A percentile compares a stretch with the other conserved stretches of the same genome.
Evolutionary conservation across 2,888 invertebrate species (phyloP).

Genomic region (Eristalis pertinax): DNA sequence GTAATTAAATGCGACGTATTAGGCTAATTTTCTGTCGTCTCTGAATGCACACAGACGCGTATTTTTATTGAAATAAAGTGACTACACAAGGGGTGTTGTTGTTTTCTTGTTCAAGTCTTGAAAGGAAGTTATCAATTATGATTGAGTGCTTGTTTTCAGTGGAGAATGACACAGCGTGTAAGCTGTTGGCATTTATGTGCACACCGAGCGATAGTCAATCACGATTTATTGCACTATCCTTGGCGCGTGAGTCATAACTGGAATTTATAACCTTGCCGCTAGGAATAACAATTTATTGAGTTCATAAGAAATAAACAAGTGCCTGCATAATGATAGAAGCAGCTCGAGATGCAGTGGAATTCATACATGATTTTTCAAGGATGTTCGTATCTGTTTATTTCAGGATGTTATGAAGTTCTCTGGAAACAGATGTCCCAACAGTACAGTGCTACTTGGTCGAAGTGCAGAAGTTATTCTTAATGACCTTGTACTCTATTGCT

Average conservation of each 20-base stretch:
- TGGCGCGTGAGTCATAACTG: neutral
- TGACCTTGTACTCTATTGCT: too few relatives aligned
- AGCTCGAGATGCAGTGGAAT: neutral
- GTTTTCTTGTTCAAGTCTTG: neutral
- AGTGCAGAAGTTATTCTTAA: too few relatives aligned
- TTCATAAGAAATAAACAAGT: neutral
- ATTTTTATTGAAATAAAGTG: neutral
- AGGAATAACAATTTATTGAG: neutral
- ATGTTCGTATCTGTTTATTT: too few relatives aligned
- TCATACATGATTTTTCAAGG: neutral
- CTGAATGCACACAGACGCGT: constrained; percentile 17
- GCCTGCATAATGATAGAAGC: neutral
- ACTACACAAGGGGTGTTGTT: neutral
- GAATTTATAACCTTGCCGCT: neutral
- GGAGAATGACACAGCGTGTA: neutral
- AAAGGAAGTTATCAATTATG: constrained; percentile 1
- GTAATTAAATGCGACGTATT: constrained; percentile 63
- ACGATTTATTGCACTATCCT: neutral
- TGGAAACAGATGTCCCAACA: too few relatives aligned
- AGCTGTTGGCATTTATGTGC: neutral
- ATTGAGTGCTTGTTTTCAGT: neutral
- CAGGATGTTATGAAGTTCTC: too few relatives aligned
- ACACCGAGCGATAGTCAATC: neutral
- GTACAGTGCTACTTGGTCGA: too few relatives aligned
- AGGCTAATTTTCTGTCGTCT: constrained; percentile 46